Evolutionary conservation across 2,113 vertebrate genomes (phyloP), one percentile per base, ranked within the genome.

Genomic region (Sigmodon hispidus): DNA sequence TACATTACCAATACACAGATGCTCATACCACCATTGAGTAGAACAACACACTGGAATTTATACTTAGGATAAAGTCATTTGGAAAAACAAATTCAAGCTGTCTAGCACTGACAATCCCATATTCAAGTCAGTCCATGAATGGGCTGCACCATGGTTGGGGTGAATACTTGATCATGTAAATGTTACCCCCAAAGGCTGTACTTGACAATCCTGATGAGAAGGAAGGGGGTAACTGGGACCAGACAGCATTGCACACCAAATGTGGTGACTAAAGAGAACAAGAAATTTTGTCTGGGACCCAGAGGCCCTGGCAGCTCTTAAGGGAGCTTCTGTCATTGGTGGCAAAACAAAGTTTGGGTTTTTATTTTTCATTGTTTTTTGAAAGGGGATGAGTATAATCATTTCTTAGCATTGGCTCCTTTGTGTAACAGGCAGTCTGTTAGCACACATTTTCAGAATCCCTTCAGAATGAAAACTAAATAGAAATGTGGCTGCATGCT

Each of bases 391-490:
- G 90, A 95, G 86, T 90, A 90, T 90, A 85, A 92, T 93, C 69
- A 90, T 96, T 96, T 96, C 94, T 96, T 95, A 93, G 85, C 92
- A 75, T 96, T 97, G 97, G 93, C 96, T 97, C 40, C 73, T 97
- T 97, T 94, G 94, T 97, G 75, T 85, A 90, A 80, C 91, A 96
- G 90, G 91, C 96, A 95, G 96, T 97, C 97, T 98, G 97, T 98
- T 98, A 97, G 87, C 93, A 96, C 96, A 97, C 94, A 97, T 98
- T 98, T 97, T 97, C 97, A 97, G 72, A 97, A 87, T 88, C 73
- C 69, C 91, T 96, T 96, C 67, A 89, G 67, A 95, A 97, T 90
- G 63, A 93, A 98, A 98, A 92, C 81, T 95, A 97, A 98, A 97
- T 96, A 93, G 83, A 97, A 98, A 95, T 96, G 90, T 96, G 92